phyloP scores from a whole-genome alignment of 2,113 vertebrate genomes.

The Brevimyrus niger region DNA sequence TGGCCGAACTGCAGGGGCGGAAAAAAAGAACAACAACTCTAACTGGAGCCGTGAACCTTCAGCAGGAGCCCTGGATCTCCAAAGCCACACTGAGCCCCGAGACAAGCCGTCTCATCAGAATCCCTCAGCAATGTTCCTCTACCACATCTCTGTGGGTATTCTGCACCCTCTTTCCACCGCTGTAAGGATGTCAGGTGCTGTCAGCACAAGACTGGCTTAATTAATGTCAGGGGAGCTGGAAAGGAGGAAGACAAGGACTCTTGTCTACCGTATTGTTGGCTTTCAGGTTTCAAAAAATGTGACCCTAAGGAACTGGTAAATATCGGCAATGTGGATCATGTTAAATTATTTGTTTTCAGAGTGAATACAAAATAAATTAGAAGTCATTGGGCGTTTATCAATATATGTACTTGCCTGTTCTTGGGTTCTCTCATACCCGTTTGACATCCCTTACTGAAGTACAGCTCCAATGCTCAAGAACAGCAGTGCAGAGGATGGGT shows the following conservation, averaged over 20 bases:
- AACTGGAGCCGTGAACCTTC: background rate
- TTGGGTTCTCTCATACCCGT: background rate
- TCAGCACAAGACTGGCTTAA: background rate
- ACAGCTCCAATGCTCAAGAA: background rate
- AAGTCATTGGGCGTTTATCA: background rate
- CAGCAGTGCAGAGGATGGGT: background rate
- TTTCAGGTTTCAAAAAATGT: background rate
- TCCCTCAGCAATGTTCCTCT: background rate
- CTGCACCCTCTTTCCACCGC: background rate
- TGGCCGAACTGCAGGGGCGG: constrained; percentile 72
- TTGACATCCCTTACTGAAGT: background rate
- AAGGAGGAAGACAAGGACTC: background rate
- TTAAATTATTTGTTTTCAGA: background rate
- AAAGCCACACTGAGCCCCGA: background rate
- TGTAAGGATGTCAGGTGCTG: background rate
- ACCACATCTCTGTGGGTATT: background rate
- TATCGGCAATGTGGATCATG: background rate
- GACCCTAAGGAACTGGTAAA: background rate
- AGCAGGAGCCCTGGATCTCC: background rate
- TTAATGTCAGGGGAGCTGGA: background rate
- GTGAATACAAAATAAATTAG: background rate
- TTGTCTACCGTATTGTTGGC: background rate
- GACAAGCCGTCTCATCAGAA: background rate
- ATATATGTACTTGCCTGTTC: background rate
- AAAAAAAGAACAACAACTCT: background rate